phyloP scores from a whole-genome alignment of 2,797 vertebrate species.

The Loriculus beryllinus region DNA sequence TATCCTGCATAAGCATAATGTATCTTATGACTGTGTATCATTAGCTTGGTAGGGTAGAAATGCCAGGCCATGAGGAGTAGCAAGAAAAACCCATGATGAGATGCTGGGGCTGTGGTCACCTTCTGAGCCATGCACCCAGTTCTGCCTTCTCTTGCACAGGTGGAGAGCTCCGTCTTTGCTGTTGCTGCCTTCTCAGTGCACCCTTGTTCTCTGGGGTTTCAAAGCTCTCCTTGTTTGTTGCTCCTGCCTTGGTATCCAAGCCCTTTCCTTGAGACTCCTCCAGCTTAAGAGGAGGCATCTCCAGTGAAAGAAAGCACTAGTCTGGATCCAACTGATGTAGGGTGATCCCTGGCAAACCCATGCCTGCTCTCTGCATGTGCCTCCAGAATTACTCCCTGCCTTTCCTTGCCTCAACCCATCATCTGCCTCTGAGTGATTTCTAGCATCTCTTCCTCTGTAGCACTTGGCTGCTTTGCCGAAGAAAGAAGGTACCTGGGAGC shows the following conservation, averaged over 20 bases:
- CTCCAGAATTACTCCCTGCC: not conserved
- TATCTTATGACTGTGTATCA: not conserved
- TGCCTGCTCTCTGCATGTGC: rapidly evolving
- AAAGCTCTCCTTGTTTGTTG: not conserved
- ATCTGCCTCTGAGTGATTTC: not conserved
- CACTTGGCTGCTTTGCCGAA: not conserved
- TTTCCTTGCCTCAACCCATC: not conserved
- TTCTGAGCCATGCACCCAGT: not conserved
- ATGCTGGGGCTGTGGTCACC: not conserved
- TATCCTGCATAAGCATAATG: not conserved
- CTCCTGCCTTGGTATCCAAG: not conserved
- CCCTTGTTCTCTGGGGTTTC: not conserved
- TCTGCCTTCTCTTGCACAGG: not conserved
- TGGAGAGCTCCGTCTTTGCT: not conserved
- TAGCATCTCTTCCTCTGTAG: not conserved
- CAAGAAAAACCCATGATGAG: not conserved
- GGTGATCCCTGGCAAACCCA: not conserved
- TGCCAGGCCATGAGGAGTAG: not conserved
- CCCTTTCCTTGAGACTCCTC: not conserved
- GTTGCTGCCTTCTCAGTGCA: not conserved
- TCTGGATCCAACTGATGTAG: not conserved
- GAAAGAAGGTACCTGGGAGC: not conserved
- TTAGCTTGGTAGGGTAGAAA: not conserved
- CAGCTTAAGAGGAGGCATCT: not conserved
- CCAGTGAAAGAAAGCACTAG: not conserved